phyloP scores from a whole-genome alignment of 1,140 invertebrate genomes.

The Drosophila repletoides region DNA sequence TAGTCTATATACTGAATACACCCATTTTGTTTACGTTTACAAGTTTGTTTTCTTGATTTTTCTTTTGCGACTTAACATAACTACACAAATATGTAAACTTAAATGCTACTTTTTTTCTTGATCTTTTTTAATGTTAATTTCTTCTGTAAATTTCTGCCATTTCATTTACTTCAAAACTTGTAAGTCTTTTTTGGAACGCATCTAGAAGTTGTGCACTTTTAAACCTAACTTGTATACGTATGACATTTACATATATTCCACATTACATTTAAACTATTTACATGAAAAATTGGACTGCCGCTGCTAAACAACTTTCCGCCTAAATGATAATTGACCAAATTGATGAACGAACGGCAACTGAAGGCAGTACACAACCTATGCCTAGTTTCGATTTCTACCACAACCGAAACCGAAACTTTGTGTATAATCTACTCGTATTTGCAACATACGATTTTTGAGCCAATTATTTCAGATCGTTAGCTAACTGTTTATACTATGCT shows the following conservation, averaged over 20 bases:
- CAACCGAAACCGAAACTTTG: constrained; percentile 13
- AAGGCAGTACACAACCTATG: constrained; percentile 70
- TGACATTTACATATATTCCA: constrained; percentile 54
- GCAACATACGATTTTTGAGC: too few relatives aligned
- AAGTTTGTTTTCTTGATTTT: constrained; percentile 1
- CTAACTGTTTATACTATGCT: constrained; percentile 10
- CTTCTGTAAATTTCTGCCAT: constrained; percentile 40
- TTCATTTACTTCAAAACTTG: constrained; percentile 57
- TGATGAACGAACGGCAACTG: constrained; percentile 60
- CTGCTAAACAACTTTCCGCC: constrained; percentile 48
- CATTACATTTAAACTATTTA: constrained; percentile 57
- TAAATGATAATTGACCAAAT: constrained; percentile 77
- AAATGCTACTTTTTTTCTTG: constrained; percentile 41
- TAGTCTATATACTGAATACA: constrained; percentile 52
- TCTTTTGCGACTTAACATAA: constrained; percentile 56
- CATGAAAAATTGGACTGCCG: constrained; percentile 60
- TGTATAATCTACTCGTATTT: too few relatives aligned
- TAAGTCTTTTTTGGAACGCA: constrained; percentile 75
- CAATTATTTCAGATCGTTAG: constrained; percentile 22
- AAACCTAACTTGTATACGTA: constrained; percentile 34
- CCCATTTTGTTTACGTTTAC: constrained; percentile 2
- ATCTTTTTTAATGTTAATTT: constrained; percentile 46
- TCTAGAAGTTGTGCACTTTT: constrained; percentile 67
- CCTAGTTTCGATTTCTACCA: constrained; percentile 46
- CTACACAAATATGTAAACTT: constrained; percentile 48